These are phyloP conservation scores for Solea senegalensis DNA, from an alignment of 2,113 vertebrate species.

Conservation along the genomic window DNA sequence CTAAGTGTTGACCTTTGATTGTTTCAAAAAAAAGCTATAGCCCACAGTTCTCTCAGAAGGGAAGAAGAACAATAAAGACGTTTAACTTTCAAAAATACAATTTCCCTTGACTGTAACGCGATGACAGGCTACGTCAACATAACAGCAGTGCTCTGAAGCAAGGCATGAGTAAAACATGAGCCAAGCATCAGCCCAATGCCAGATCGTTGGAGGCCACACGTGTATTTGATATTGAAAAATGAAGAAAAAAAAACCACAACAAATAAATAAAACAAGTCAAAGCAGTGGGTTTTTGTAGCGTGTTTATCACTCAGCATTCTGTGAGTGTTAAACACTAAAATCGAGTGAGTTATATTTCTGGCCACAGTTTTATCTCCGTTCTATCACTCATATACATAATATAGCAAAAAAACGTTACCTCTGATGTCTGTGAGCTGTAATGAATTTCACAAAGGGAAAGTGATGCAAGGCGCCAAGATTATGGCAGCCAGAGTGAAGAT, in stretches of 20 bases:
- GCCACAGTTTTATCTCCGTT: conserved; percentile 9
- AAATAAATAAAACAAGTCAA: too few relatives aligned
- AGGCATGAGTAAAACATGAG: neutral
- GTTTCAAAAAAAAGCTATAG: conserved; percentile 42
- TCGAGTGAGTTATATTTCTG: neutral
- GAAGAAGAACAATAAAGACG: conserved; percentile 27
- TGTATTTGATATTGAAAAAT: neutral
- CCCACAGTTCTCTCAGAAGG: conserved; percentile 47
- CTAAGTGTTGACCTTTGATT: conserved; percentile 71
- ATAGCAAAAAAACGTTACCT: conserved; percentile 21
- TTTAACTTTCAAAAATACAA: conserved; percentile 35
- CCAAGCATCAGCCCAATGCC: conserved; percentile 14
- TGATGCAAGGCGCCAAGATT: conserved; percentile 13
- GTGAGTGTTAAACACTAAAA: neutral
- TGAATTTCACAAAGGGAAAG: conserved; percentile 36
- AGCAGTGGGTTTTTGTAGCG: neutral
- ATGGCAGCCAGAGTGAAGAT: conserved; percentile 12
- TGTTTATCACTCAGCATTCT: neutral
- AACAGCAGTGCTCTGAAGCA: conserved; percentile 10
- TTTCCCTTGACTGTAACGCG: conserved; percentile 18
- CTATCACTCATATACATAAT: conserved; percentile 18
- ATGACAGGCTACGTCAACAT: conserved; percentile 35
- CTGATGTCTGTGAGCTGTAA: conserved; percentile 16
- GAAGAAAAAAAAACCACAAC: too few relatives aligned
- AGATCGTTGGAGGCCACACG: conserved; percentile 6